phyloP scores from a whole-genome alignment of 1,140 invertebrate genomes.

The Caligus rogercresseyi region DNA sequence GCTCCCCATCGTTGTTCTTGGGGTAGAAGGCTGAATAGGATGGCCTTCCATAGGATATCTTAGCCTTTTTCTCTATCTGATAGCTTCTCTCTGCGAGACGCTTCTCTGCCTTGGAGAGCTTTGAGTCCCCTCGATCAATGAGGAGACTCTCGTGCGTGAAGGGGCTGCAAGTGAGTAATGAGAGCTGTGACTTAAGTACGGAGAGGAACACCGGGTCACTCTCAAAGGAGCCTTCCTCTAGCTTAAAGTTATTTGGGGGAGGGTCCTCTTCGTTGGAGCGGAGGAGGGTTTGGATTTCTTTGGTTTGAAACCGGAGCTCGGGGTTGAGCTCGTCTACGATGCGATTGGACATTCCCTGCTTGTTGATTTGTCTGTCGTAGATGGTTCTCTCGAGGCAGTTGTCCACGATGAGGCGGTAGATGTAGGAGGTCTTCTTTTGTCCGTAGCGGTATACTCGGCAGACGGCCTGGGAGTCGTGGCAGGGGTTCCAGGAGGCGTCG shows the following conservation, averaged over 20 bases:
- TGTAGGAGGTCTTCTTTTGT: slow-evolving; percentile 79
- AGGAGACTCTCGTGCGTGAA: slow-evolving; percentile 93
- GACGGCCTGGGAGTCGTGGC: slow-evolving; percentile 94
- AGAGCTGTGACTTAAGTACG: slow-evolving; percentile 45
- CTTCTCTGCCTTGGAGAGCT: slow-evolving; percentile 85
- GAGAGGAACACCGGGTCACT: slow-evolving; percentile 59
- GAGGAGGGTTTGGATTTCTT: slow-evolving; percentile 82
- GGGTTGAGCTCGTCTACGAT: slow-evolving; percentile 96
- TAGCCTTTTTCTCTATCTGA: slow-evolving; percentile 78
- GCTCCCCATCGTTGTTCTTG: slow-evolving; percentile 24
- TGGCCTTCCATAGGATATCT: slow-evolving; percentile 37
- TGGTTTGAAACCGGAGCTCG: slow-evolving; percentile 79
- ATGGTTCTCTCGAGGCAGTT: slow-evolving; percentile 94
- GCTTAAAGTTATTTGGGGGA: slow-evolving; percentile 22
- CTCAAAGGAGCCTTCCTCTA: not conserved
- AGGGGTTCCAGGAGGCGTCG: slow-evolving; percentile 99
- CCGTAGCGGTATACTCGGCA: slow-evolving; percentile 94
- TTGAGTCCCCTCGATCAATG: slow-evolving; percentile 85
- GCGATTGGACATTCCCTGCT: slow-evolving; percentile 84
- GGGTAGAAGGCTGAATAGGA: slow-evolving; percentile 34
- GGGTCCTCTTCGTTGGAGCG: slow-evolving; percentile 73
- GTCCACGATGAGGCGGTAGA: slow-evolving; percentile 90
- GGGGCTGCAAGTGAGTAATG: slow-evolving; percentile 46
- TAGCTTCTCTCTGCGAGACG: slow-evolving; percentile 77
- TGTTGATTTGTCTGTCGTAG: slow-evolving; percentile 93